Evolutionary conservation across 2,797 vertebrate species (phyloP), one percentile per base, ranked within the genome.

Genomic region (Bryconaethiops microstoma): DNA sequence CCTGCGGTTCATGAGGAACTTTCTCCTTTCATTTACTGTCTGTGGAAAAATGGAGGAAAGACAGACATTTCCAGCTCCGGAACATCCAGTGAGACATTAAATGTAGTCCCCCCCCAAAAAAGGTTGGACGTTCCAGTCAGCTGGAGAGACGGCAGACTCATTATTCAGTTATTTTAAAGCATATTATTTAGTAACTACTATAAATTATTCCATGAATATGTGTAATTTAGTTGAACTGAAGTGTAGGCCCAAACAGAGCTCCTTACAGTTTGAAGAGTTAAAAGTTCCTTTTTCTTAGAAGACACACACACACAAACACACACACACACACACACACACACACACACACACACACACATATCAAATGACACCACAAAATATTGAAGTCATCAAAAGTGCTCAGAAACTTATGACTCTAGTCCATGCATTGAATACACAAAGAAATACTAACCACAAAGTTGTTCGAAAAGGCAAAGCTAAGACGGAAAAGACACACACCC

Each of bases 21-120:
- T 83, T 86, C 89, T 90, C 79, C 90, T 91, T 87, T 87, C 89
- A 85, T 89, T 89, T 90, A 87, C 84, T 86, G 89, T 87, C 87
- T 80, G 83, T 88, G 91, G 86, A 86, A 81, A 81, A 67, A 40
- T 7, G n/a, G 77, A 39, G 17, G 29, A 52, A 9, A 59, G 69
- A 67, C 64, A 59, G 52, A 78, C 42, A 60, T 83, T 81, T 78
- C 76, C 76, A 70, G 55, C 39, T 63, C 78, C 60, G 23, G 45
- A 39, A 40, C 21, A 7, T 55, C 72, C 48, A 74, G 48, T 19
- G 50, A 67, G 50, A 57, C 70, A 14, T 10, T 63, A 40, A 63
- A 57, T 40, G 65, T 7, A 2, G 7, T 9, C 65, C 39, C 19
- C 57, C n/a, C 57, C 7, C 7, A 60, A 2, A n/a, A 35, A 35